A percentile compares a stretch with the other conserved stretches of the same genome.
Conservation (phyloP, 2,797 vertebrate genomes). For the Apodemus agrarius region DNA sequence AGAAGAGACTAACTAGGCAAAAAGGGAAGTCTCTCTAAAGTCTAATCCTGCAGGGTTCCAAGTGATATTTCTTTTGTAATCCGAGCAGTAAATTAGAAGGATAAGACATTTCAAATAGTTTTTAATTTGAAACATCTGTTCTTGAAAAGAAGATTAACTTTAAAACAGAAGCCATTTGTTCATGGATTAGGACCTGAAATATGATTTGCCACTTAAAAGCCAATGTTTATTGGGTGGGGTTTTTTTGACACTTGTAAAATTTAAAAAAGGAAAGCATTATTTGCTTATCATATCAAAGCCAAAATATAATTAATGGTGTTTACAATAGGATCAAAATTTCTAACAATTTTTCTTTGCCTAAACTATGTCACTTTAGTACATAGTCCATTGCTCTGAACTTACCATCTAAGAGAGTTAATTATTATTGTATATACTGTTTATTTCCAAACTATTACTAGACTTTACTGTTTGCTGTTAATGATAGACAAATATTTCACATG, state of each 20-base stretch:
- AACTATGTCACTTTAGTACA: slow-evolving; percentile 12
- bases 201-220: neutral
- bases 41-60: neutral
- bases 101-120: neutral
- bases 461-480: slow-evolving; percentile 7
- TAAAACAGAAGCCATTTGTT: slow-evolving; percentile 47
- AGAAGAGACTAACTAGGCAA: neutral
- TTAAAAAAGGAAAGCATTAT: slow-evolving; percentile 8
- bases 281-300: slow-evolving; percentile 48
- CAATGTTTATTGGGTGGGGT: slow-evolving; percentile 47
- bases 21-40: neutral
- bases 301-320: slow-evolving; percentile 39
- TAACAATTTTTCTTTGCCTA: slow-evolving; percentile 29
- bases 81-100: neutral
- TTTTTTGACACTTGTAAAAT: neutral
- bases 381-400: neutral
- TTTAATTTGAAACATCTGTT: slow-evolving; percentile 6
- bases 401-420: slow-evolving; percentile 20
- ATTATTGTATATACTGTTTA: neutral
- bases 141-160: slow-evolving; percentile 49
- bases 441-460: neutral
- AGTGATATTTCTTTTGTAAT: neutral
- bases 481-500: neutral
- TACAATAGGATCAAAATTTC: neutral
- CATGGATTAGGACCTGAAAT: slow-evolving; percentile 28